Base-by-base conservation (phyloP, 2,797 vertebrate genomes). In the Rhynchonycteris naso region DNA sequence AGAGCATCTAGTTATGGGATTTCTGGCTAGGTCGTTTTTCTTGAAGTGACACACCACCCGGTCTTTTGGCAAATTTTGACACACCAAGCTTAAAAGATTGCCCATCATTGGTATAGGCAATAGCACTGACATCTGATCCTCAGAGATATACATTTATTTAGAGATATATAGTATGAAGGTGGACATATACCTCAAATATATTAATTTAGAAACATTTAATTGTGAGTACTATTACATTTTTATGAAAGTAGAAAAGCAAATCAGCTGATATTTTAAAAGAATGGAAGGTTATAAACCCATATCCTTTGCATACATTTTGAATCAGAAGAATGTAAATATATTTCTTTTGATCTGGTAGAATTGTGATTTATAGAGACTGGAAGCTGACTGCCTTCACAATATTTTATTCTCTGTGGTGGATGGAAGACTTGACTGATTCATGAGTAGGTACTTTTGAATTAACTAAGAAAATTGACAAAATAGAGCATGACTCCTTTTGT, bases 381-480 rank as follows among this genome's bases (percentile, higher is more conserved):
- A 85, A 88, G 8, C 9, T 58, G 71, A 86, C 54, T 43, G 38
- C 24, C 72, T 82, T 92, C 66, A 72, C 71, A 71, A 54, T 79
- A 30, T 58, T 72, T 63, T 54, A 54, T 85, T 92, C 38, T 90
- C 68, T 80, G 14, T 78, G 7, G 63, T 35, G 28, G 21, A 6
- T 54, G 10, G 61, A 56, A 65, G 11, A 61, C 30, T 80, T 96
- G 66, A 88, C 58, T 86, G 85, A 93, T 83, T 90, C 50, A 87
- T 78, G 66, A 81, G 3, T 28, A 86, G 56, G 76, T 93, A 86
- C 30, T 91, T 76, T 58, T 83, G 24, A 87, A 82, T 93, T 94
- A 95, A 96, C 43, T 85, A 66, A 85, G 68, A n/a, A 95, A 95
- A 90, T 50, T 63, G 89, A 65, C 19, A 93, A 81, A 93, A 88